Evolutionary conservation across 2,113 vertebrate species (phyloP).

Genomic region (Dasyprocta punctata): DNA sequence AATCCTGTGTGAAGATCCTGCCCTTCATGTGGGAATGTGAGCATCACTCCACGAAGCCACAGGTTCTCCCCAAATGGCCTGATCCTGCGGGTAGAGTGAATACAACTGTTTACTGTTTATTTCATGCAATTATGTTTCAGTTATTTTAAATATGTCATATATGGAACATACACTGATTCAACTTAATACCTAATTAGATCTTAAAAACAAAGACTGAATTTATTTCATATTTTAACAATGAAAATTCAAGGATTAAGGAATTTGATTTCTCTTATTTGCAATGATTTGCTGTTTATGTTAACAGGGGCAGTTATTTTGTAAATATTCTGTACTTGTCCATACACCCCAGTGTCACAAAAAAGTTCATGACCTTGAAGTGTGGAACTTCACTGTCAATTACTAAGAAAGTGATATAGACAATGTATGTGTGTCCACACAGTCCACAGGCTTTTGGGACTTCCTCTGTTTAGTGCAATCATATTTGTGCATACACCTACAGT

Average conservation of each 20-base stretch:
- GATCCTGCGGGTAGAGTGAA: background rate
- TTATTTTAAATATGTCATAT: background rate
- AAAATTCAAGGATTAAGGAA: background rate
- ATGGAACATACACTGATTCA: background rate
- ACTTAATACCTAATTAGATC: background rate
- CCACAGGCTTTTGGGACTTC: accelerated
- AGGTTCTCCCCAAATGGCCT: accelerated
- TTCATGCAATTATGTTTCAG: background rate
- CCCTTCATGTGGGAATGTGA: accelerated
- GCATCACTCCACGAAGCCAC: background rate
- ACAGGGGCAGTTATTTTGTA: background rate
- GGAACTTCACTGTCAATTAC: background rate
- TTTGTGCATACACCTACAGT: accelerated
- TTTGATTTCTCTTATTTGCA: background rate
- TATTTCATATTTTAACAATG: background rate
- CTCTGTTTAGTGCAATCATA: background rate
- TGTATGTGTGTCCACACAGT: background rate
- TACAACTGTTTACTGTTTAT: background rate
- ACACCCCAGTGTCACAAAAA: accelerated
- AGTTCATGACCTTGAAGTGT: background rate
- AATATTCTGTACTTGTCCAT: background rate
- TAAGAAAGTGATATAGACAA: background rate
- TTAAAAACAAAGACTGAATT: background rate
- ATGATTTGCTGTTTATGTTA: background rate
- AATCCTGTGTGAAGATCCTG: background rate